phyloP scores from a whole-genome alignment of 2,888 invertebrate genomes.

The Nipponacmea schrenckii region DNA sequence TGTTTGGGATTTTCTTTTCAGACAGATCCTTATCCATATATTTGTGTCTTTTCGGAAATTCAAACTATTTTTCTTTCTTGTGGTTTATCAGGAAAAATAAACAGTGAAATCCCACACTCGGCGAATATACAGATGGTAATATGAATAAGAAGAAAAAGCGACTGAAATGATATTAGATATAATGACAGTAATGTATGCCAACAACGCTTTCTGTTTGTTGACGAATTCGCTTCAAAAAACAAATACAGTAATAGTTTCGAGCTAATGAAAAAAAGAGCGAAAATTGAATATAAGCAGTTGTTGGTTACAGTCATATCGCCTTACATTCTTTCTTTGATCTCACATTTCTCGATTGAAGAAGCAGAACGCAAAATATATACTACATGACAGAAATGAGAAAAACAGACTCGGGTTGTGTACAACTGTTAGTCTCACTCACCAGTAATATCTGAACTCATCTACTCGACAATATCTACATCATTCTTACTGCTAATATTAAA shows the following conservation, averaged over 20 bases:
- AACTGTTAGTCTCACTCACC: not conserved
- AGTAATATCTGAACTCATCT: not conserved
- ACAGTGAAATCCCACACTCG: slow-evolving; percentile 6
- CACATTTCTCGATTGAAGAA: slow-evolving; percentile 6
- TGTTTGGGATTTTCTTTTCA: not conserved
- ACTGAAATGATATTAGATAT: not conserved
- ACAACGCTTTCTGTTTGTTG: slow-evolving; percentile 7
- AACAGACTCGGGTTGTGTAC: not conserved
- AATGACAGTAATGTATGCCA: slow-evolving; percentile 3
- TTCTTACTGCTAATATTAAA: not conserved
- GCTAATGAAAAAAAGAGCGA: slow-evolving; percentile 3
- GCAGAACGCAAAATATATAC: slow-evolving; percentile 8
- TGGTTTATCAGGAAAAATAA: slow-evolving; percentile 6
- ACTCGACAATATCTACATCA: slow-evolving; percentile 6
- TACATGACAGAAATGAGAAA: slow-evolving; percentile 1
- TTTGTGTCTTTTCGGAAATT: slow-evolving; percentile 7
- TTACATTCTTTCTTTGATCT: not conserved
- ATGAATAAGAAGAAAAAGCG: not conserved
- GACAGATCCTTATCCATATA: not conserved
- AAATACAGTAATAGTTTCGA: slow-evolving; percentile 1
- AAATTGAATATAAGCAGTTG: slow-evolving; percentile 9
- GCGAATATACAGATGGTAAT: slow-evolving; percentile 2
- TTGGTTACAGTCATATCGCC: slow-evolving; percentile 4
- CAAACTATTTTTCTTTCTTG: slow-evolving; percentile 7
- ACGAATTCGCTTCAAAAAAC: slow-evolving; percentile 3